A percentile compares a stretch with the other conserved stretches of the same genome.
Evolutionary conservation across 2,113 vertebrate genomes (phyloP).

Genomic region (Gallinago undulata): DNA sequence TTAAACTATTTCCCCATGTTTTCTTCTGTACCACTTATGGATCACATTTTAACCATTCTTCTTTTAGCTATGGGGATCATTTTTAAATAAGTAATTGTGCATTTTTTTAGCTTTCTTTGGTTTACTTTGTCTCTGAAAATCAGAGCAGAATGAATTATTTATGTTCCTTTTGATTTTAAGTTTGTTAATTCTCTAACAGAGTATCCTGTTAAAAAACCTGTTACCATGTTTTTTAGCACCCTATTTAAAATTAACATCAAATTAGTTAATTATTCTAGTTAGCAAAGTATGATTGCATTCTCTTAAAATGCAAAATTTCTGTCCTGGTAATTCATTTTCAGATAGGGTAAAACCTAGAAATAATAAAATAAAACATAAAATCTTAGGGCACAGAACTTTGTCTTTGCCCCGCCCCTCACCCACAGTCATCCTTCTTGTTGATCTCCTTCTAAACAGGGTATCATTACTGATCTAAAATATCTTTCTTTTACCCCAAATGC

Average conservation of each 20-base stretch:
- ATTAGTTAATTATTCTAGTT: neutral
- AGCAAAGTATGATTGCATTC: neutral
- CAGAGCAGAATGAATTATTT: neutral
- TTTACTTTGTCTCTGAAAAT: neutral
- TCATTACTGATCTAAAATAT: neutral
- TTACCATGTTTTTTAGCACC: neutral
- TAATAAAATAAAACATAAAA: neutral
- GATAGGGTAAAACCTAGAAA: neutral
- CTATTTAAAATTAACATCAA: neutral
- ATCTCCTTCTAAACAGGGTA: neutral
- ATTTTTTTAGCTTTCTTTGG: neutral
- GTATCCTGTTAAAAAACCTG: neutral
- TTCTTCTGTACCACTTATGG: neutral
- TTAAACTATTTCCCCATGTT: neutral
- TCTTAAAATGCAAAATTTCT: neutral
- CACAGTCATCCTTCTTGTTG: neutral
- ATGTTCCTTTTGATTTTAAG: neutral
- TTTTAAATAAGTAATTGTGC: neutral
- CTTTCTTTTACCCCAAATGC: neutral
- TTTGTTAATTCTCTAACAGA: neutral
- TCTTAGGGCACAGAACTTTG: neutral
- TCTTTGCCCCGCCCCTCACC: accelerated
- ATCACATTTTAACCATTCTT: neutral
- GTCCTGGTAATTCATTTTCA: neutral
- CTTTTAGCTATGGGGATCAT: neutral